Evolutionary conservation across 1,140 invertebrate genomes (phyloP).

Genomic region (Dendroctonus valens): DNA sequence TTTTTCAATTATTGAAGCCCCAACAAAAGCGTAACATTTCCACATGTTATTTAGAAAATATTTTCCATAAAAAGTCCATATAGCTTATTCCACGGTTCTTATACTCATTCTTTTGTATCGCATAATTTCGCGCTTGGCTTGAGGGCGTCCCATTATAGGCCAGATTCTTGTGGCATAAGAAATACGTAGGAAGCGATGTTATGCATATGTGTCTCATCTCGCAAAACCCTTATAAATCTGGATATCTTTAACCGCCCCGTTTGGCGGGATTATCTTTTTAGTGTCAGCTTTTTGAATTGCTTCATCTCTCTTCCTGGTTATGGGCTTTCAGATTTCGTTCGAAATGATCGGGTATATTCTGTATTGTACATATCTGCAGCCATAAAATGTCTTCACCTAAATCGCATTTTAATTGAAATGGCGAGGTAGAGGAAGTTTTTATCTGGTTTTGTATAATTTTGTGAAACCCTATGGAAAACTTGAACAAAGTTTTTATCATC

Average conservation of each 20-base stretch:
- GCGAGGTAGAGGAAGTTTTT: too few relatives aligned
- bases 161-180: conserved; percentile 20
- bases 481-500: too few relatives aligned
- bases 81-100: conserved; percentile 18
- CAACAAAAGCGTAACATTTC: not conserved
- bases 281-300: conserved; percentile 24
- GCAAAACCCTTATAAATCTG: conserved; percentile 25
- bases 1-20: too few relatives aligned
- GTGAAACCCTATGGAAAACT: too few relatives aligned
- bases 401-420: too few relatives aligned
- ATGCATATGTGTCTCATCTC: conserved; percentile 29
- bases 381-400: too few relatives aligned
- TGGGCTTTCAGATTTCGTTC: too few relatives aligned
- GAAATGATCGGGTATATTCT: too few relatives aligned
- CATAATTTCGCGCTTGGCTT: conserved; percentile 29
- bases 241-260: conserved; percentile 18
- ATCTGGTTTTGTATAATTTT: too few relatives aligned
- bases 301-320: conserved; percentile 3
- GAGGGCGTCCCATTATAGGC: conserved; percentile 23
- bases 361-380: too few relatives aligned
- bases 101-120: conserved; percentile 23
- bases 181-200: conserved; percentile 20
- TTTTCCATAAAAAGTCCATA: conserved; percentile 9
- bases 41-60: conserved; percentile 20
- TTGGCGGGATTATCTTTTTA: conserved; percentile 23